Percentiles rank a stretch among this genome's conserved stretches.
phyloP scores from a whole-genome alignment of 2,797 vertebrate species.

The Tamandua tetradactyla region DNA sequence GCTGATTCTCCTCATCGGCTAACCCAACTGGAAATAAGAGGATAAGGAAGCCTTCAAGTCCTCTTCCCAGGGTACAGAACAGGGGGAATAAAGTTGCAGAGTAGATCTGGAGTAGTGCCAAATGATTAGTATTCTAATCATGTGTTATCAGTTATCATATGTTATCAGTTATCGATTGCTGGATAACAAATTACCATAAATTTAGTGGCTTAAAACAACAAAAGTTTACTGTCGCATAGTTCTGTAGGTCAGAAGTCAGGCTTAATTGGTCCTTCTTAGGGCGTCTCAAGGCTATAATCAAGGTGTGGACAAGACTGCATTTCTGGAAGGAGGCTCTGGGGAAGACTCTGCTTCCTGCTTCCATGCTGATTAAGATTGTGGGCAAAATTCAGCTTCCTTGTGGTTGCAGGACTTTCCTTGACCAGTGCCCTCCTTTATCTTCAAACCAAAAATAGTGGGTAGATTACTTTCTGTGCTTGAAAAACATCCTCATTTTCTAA shows the following conservation, averaged over 20 bases:
- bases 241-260: neutral
- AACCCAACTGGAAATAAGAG: too few relatives aligned
- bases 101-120: neutral
- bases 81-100: neutral
- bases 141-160: too few relatives aligned
- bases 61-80: neutral
- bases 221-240: neutral
- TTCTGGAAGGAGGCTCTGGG: neutral
- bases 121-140: neutral
- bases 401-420: neutral
- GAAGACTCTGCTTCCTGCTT: neutral
- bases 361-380: neutral
- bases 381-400: too few relatives aligned
- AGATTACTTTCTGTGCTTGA: neutral
- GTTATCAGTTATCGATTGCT: too few relatives aligned
- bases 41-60: too few relatives aligned
- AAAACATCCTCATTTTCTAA: neutral
- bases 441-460: neutral
- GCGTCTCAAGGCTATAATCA: neutral
- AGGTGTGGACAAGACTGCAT: neutral
- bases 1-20: neutral
- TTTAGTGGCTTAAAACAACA: neutral
- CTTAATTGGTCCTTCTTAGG: neutral
- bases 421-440: neutral
- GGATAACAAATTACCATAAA: neutral